A percentile compares a stretch with the other conserved stretches of the same genome.
Evolutionary conservation across 2,888 invertebrate species (phyloP).

Genomic region (Glaucopsyche alexis): DNA sequence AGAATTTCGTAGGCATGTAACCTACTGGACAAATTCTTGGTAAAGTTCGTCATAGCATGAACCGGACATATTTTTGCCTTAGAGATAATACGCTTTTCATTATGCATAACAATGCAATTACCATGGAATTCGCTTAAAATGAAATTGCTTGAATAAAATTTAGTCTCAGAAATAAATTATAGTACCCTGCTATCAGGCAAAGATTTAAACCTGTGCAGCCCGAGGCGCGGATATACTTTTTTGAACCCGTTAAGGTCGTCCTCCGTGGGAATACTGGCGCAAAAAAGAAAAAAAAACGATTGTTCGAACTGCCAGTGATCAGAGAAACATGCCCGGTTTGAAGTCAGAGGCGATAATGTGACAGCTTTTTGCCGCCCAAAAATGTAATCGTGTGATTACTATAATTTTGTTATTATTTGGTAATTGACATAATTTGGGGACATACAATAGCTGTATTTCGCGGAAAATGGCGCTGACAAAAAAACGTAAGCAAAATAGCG

Average conservation of each 20-base stretch:
- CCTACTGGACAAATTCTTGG: neutral
- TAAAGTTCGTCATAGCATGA: neutral
- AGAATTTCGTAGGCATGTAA: neutral
- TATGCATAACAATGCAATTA: neutral
- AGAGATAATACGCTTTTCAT: neutral
- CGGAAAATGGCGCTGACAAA: too few relatives aligned
- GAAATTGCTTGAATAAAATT: neutral
- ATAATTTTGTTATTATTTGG: neutral
- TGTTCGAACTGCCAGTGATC: conserved; percentile 60
- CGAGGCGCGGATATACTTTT: conserved; percentile 64
- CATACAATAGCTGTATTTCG: too few relatives aligned
- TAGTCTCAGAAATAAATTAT: conserved; percentile 56
- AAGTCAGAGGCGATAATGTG: conserved; percentile 56
- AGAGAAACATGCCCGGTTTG: conserved; percentile 47
- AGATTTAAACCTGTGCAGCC: conserved; percentile 60
- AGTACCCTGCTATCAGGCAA: conserved; percentile 63
- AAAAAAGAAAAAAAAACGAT: conserved; percentile 54
- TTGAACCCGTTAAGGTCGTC: conserved; percentile 47
- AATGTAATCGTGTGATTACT: neutral
- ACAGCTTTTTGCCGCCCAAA: conserved; percentile 44
- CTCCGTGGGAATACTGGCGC: conserved; percentile 67
- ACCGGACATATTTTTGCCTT: neutral
- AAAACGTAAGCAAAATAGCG: too few relatives aligned
- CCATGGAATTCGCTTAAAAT: conserved; percentile 18
- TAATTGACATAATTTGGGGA: neutral